Percentiles rank a stretch among this genome's conserved stretches.
Conservation (phyloP, 2,797 vertebrate species). For the Hylomyscus alleni region DNA sequence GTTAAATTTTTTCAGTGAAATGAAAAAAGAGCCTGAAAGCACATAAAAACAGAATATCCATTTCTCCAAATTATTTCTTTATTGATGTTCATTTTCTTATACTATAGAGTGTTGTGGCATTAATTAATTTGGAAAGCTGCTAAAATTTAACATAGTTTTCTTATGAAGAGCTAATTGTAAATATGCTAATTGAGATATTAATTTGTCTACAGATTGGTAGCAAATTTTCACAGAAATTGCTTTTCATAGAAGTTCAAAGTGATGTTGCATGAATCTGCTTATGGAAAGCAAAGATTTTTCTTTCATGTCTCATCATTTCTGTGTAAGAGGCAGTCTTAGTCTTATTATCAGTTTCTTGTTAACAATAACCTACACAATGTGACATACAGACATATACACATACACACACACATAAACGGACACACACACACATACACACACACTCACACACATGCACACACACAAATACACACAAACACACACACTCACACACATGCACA, state of each 20-base stretch:
- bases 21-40: neutral
- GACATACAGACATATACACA: neutral
- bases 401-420: neutral
- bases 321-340: neutral
- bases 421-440: neutral
- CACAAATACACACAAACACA: neutral
- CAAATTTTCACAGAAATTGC: neutral
- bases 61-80: neutral
- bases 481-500: neutral
- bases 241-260: conserved; percentile 51
- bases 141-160: conserved; percentile 15
- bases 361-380: neutral
- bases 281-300: neutral
- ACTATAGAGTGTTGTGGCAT: neutral
- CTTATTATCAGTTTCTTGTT: neutral
- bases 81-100: neutral
- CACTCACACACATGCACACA: neutral
- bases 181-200: neutral
- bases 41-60: neutral
- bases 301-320: neutral
- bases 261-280: neutral
- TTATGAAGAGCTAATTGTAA: neutral
- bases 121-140: conserved; percentile 20
- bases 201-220: neutral
- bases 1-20: neutral